Evolutionary conservation across 2,888 invertebrate genomes (phyloP).

Genomic region (Sussaba pulchella): DNA sequence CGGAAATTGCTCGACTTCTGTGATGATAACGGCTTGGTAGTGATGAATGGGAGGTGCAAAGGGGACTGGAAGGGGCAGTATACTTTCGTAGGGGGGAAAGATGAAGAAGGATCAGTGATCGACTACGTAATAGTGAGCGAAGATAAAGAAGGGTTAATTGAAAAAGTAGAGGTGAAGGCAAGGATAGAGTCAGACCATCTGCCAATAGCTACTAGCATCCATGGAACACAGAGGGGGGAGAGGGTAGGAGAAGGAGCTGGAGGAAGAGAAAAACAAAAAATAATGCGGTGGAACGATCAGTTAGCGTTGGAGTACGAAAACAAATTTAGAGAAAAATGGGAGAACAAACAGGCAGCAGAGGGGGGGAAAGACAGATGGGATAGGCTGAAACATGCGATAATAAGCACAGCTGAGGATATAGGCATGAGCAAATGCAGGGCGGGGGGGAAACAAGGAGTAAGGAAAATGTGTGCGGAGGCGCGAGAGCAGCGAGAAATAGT

Average conservation of each 20-base stretch:
- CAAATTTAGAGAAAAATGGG: not conserved
- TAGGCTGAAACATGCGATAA: not conserved
- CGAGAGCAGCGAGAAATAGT: not conserved
- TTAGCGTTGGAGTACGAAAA: not conserved
- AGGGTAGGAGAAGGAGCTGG: not conserved
- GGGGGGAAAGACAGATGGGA: not conserved
- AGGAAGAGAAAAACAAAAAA: not conserved
- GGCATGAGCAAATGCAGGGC: not conserved
- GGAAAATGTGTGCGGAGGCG: not conserved
- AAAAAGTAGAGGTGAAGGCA: slow-evolving; percentile 5
- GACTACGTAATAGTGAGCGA: slow-evolving; percentile 30
- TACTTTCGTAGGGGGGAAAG: slow-evolving; percentile 15
- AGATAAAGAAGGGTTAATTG: not conserved
- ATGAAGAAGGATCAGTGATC: slow-evolving; percentile 34
- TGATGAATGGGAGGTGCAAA: slow-evolving; percentile 32
- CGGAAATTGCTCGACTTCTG: slow-evolving; percentile 9
- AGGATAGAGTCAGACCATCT: slow-evolving; percentile 42
- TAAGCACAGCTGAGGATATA: not conserved
- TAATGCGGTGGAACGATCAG: slow-evolving; percentile 4
- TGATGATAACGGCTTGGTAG: slow-evolving; percentile 4
- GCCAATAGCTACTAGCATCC: not conserved
- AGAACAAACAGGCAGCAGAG: not conserved
- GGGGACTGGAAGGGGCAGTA: slow-evolving; percentile 6
- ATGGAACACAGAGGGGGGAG: not conserved
- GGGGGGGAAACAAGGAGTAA: not conserved